phyloP scores from a whole-genome alignment of 64 coral and sea anemone species.

The Dendrophyllia cribrosa region DNA sequence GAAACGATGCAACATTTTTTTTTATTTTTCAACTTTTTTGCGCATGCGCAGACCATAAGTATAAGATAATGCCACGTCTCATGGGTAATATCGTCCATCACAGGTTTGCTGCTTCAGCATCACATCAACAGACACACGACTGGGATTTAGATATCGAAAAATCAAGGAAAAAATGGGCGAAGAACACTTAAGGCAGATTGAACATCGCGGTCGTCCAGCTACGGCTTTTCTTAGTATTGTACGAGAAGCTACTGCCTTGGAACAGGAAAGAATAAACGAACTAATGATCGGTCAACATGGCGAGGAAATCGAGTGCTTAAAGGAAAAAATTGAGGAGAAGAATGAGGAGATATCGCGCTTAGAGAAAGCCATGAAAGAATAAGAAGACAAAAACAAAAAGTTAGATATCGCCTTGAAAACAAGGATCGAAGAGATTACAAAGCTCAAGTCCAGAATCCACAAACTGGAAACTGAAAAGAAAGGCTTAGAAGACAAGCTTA shows the following conservation, averaged over 20 bases:
- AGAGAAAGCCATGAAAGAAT: slow-evolving; percentile 24
- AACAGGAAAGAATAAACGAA: not conserved
- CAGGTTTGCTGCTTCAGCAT: not conserved
- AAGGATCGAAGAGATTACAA: slow-evolving; percentile 22
- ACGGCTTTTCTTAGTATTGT: not conserved
- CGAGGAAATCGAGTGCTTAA: not conserved
- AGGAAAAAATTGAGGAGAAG: slow-evolving; percentile 34
- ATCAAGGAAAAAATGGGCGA: not conserved
- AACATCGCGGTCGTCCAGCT: not conserved
- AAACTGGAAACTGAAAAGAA: slow-evolving; percentile 58
- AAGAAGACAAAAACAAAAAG: slow-evolving; percentile 49
- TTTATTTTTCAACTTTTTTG: not conserved
- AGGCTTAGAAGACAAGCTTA: slow-evolving; percentile 33
- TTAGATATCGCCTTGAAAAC: slow-evolving; percentile 35
- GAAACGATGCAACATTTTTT: not conserved
- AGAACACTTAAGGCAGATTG: not conserved
- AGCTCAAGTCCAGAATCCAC: slow-evolving; percentile 29
- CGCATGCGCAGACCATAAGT: not conserved
- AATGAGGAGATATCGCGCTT: slow-evolving; percentile 31
- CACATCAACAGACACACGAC: not conserved
- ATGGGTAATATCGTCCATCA: not conserved
- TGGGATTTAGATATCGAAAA: not conserved
- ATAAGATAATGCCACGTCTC: not conserved
- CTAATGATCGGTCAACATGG: slow-evolving; percentile 6
- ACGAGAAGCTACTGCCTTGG: not conserved